Evolutionary conservation across 2,888 invertebrate genomes (phyloP), one percentile per base, ranked within the genome.

Genomic region (Onthophagus sagittarius): DNA sequence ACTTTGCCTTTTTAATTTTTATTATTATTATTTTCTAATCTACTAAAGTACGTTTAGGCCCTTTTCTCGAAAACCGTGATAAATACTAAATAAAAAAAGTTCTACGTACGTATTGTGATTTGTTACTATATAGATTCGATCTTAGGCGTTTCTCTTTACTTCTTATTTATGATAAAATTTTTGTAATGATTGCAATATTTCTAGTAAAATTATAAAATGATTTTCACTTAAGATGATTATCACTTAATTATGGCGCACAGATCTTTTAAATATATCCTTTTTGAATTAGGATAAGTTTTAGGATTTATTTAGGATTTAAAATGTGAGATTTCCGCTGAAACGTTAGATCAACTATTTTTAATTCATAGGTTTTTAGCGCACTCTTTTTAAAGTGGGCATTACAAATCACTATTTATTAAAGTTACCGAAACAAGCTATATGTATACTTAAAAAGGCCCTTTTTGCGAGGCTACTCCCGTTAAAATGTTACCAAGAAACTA

Each of bases 1-100:
- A 96, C 95, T 87, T 90, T 98, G 84, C 98, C 98, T 79, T 97
- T 97, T 86, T 97, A 92, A 89, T 81, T n/a, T 65, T 14, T 15
- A 63, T 14, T 23, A 23, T 23, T 23, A 23, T 23, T 23, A 23
- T 23, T 23, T 23, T 23, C 23, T 23, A 23, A 23, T 23, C 23
- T 23, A 23, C 39, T 7, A 53, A 53, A 53, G 39, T 53, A 53
- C 39, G 39, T 53, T 53, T 53, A 53, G 39, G 39, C 39, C 39
- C 39, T 11, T 53, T 9, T 53, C 11, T 53, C 39, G 11, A 53
- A 67, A 65, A 81, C 77, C 82, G 84, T 84, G 84, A 84, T 84
- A 83, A 81, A 81, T 23, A 23, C 23, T 53, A 73, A 71, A 76
- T 75, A 73, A 77, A 75, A 75, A 72, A 74, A 74, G 74, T 71